Conservation (phyloP, 2,797 vertebrate genomes). For the Acrocephalus scirpaceus region DNA sequence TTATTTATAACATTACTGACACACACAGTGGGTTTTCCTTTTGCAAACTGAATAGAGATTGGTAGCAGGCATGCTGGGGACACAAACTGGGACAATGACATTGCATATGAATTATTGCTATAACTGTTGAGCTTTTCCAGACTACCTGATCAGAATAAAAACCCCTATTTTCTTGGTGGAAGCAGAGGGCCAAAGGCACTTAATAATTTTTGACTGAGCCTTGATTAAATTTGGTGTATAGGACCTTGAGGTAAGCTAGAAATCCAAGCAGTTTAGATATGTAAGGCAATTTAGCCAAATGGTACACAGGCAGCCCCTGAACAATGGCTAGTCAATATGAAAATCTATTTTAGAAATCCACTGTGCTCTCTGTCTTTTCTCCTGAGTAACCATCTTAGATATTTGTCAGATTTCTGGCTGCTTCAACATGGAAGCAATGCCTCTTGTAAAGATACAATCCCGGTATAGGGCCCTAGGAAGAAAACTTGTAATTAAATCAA, state of each 20-base stretch:
- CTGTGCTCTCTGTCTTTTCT: background rate
- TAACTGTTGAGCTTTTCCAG: background rate
- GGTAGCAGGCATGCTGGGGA: background rate
- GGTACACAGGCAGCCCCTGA: background rate
- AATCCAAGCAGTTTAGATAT: background rate
- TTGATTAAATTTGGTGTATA: background rate
- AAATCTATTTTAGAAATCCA: background rate
- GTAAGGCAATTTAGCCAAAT: background rate
- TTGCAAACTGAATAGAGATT: background rate
- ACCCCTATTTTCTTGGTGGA: background rate
- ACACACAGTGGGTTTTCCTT: background rate
- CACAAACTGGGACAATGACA: background rate
- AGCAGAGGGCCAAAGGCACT: background rate
- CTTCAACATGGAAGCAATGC: background rate
- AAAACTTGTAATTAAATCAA: background rate
- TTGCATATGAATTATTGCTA: background rate
- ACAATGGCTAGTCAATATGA: background rate
- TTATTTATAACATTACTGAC: constrained; percentile 38
- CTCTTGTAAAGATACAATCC: background rate
- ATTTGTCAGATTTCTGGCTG: background rate
- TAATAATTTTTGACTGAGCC: background rate
- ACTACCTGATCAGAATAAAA: constrained; percentile 1
- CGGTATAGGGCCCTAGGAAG: background rate
- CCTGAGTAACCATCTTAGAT: background rate
- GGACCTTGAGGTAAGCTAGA: background rate